These are phyloP conservation scores for Epistrophella euchroma DNA, from an alignment of 2,888 invertebrate genomes.

Conservation along the genomic window DNA sequence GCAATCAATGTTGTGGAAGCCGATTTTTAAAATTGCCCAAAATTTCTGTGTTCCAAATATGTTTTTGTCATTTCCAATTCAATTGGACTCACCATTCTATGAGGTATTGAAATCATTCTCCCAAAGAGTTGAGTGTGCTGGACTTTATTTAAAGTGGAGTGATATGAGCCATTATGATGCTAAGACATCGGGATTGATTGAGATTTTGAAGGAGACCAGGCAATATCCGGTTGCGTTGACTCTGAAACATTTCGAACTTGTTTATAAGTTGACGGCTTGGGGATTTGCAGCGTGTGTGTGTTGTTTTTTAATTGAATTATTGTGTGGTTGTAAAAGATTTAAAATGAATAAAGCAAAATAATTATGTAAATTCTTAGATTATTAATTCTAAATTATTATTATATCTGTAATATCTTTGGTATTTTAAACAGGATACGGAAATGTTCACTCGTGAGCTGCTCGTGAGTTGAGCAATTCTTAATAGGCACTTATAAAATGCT, in stretches of 20 bases:
- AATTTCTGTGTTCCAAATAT: slow-evolving; percentile 77
- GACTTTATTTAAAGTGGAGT: slow-evolving; percentile 65
- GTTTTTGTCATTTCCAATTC: slow-evolving; percentile 79
- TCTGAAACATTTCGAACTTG: slow-evolving; percentile 67
- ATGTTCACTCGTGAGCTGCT: too few species aligned
- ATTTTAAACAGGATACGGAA: too few species aligned
- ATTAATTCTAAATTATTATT: too few species aligned
- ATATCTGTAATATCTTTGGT: too few species aligned
- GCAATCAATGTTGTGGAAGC: slow-evolving; percentile 75
- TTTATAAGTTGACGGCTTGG: slow-evolving; percentile 30
- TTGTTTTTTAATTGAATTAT: slow-evolving; percentile 42
- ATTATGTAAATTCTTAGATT: too few species aligned
- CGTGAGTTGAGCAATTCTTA: too few species aligned
- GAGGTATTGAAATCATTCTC: slow-evolving; percentile 73
- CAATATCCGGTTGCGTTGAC: slow-evolving; percentile 60
- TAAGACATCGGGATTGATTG: slow-evolving; percentile 43
- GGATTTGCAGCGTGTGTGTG: slow-evolving; percentile 43
- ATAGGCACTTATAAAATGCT: too few species aligned
- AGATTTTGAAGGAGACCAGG: slow-evolving; percentile 29
- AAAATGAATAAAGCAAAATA: too few species aligned
- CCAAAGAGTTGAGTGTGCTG: slow-evolving; percentile 44
- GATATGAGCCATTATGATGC: slow-evolving; percentile 74
- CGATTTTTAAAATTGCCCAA: slow-evolving; percentile 72
- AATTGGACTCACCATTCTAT: slow-evolving; percentile 79
- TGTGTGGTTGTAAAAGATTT: too few species aligned